Conservation (phyloP, 2,113 vertebrate species). For the Rana temporaria region DNA sequence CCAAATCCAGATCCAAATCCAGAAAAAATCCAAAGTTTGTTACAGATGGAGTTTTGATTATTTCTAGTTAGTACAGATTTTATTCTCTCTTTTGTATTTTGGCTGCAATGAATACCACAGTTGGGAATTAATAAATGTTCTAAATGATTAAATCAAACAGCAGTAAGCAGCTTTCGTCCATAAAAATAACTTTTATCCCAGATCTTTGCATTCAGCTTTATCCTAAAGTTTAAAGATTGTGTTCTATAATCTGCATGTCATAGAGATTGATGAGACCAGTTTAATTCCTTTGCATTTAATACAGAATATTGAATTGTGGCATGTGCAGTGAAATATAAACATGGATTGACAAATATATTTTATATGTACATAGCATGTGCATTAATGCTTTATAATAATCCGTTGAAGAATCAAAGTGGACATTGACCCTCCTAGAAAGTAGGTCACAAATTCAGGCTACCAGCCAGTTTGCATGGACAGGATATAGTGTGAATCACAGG, state of each 20-base stretch:
- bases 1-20: too few species aligned
- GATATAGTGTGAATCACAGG: not conserved
- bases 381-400: not conserved
- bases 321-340: not conserved
- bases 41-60: not conserved
- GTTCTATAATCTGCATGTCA: conserved; percentile 55
- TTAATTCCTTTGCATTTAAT: not conserved
- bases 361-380: not conserved
- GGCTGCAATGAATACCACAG: not conserved
- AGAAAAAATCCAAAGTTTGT: too few species aligned
- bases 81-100: not conserved
- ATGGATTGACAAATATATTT: not conserved
- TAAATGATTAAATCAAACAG: conserved; percentile 59
- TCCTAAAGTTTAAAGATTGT: conserved; percentile 55
- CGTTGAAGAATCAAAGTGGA: not conserved
- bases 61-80: not conserved
- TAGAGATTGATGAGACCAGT: not conserved
- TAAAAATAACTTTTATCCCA: conserved; percentile 57
- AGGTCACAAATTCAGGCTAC: not conserved
- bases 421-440: not conserved
- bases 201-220: conserved; percentile 55
- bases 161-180: conserved; percentile 58
- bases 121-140: conserved; percentile 60
- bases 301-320: not conserved
- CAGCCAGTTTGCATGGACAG: not conserved